phyloP scores from a whole-genome alignment of 2,888 invertebrate genomes.

The Pseudococcus jackbeardsleyi region DNA sequence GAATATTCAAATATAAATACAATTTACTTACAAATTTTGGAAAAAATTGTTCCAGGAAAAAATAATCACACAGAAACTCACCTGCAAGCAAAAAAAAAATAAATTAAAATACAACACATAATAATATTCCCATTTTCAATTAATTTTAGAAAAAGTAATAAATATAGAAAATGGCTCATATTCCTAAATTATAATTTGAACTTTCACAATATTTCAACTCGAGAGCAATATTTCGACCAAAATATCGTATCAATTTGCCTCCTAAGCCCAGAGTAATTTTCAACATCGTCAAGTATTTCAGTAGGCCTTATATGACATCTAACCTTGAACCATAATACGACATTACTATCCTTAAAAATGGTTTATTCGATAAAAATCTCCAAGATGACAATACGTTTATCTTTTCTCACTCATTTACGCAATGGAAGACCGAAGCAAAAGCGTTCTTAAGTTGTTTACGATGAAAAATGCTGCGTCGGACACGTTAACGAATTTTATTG shows the following conservation, averaged over 20 bases:
- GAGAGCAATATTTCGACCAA: background rate
- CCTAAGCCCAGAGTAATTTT: background rate
- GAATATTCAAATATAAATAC: no score
- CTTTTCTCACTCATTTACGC: constrained; percentile 15
- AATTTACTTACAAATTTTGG: no score
- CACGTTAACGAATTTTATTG: constrained; percentile 33
- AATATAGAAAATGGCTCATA: no score
- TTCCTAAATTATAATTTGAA: no score
- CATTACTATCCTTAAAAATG: background rate
- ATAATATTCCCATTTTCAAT: no score
- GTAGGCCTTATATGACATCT: background rate
- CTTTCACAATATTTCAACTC: background rate
- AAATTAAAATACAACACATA: no score
- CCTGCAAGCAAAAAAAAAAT: no score
- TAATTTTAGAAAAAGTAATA: no score
- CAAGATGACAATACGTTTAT: constrained; percentile 20
- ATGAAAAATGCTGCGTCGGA: constrained; percentile 13
- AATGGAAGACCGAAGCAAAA: background rate
- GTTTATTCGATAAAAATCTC: constrained; percentile 6
- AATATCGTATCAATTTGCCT: background rate
- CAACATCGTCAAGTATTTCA: background rate
- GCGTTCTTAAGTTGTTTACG: background rate
- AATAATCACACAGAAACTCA: no score
- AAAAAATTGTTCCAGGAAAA: no score
- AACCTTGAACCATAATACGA: background rate